phyloP scores from a whole-genome alignment of 2,888 invertebrate species.

The Dolichopus griseipennis region DNA sequence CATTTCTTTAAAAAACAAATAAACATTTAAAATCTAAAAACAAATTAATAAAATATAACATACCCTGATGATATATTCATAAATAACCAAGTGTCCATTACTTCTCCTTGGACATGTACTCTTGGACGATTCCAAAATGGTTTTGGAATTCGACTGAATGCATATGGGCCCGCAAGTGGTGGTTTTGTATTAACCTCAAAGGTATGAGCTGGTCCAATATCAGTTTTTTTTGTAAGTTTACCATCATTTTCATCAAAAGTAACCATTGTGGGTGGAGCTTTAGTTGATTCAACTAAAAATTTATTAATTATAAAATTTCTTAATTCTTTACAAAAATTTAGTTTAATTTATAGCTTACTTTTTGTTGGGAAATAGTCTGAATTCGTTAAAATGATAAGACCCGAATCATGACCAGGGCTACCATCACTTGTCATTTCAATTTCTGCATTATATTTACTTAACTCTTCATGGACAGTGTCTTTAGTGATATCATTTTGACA shows the following conservation, averaged over 20 bases:
- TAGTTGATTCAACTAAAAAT: background rate
- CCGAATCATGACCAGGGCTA: conserved; percentile 38
- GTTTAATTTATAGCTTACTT: conserved; percentile 22
- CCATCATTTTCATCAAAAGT: conserved; percentile 31
- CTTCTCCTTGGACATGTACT: conserved; percentile 64
- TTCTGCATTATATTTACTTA: conserved; percentile 32
- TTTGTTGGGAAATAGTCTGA: conserved; percentile 35
- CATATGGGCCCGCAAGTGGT: conserved; percentile 80
- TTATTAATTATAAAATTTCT: background rate
- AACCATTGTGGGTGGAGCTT: conserved; percentile 15
- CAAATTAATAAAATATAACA: conserved; percentile 24
- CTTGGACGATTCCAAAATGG: conserved; percentile 73
- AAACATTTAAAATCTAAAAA: background rate
- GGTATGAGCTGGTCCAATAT: conserved; percentile 42
- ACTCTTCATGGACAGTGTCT: conserved; percentile 32
- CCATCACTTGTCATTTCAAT: conserved; percentile 32
- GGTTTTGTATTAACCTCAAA: conserved; percentile 60
- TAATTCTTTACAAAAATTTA: too few relatives aligned
- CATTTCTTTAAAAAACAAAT: conserved; percentile 38
- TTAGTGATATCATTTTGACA: conserved; percentile 48
- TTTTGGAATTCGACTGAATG: conserved; percentile 77
- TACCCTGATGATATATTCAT: conserved; percentile 73
- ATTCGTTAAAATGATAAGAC: conserved; percentile 39
- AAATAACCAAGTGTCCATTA: conserved; percentile 75
- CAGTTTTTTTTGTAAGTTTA: conserved; percentile 39